Evolutionary conservation across 2,113 vertebrate genomes (phyloP).

Genomic region (Clupea harengus): DNA sequence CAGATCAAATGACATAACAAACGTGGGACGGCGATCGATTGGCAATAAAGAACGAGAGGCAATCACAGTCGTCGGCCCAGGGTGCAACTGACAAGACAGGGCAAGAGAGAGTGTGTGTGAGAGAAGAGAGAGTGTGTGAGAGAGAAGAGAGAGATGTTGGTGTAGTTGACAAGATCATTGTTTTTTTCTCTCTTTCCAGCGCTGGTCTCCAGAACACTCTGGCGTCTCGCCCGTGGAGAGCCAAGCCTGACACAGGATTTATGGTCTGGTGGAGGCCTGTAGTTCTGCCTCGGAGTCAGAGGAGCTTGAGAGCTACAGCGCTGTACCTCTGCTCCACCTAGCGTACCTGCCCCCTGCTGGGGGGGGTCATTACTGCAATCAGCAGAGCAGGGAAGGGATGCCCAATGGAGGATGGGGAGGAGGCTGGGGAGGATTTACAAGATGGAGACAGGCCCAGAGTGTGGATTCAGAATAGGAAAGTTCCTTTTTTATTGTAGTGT

Average conservation of each 20-base stretch:
- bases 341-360: background rate
- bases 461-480: background rate
- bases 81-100: background rate
- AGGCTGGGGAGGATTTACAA: background rate
- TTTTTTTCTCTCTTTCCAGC: background rate
- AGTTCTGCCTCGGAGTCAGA: background rate
- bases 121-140: background rate
- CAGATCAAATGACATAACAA: slow-evolving; percentile 70
- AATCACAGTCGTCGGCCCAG: background rate
- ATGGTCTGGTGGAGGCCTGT: background rate
- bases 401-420: background rate
- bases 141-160: background rate
- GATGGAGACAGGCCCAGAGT: background rate
- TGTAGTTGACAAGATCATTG: background rate
- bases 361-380: background rate
- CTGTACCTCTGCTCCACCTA: background rate
- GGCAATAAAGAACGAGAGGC: slow-evolving; percentile 56
- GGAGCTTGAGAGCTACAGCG: background rate
- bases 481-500: background rate
- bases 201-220: background rate
- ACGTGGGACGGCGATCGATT: slow-evolving; percentile 60
- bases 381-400: background rate
- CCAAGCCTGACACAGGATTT: background rate
- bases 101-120: background rate
- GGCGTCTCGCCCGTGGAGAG: background rate